Percentiles rank a stretch among this genome's conserved stretches.
phyloP scores from a whole-genome alignment of 1,140 invertebrate genomes.

The Drosophila nannoptera region DNA sequence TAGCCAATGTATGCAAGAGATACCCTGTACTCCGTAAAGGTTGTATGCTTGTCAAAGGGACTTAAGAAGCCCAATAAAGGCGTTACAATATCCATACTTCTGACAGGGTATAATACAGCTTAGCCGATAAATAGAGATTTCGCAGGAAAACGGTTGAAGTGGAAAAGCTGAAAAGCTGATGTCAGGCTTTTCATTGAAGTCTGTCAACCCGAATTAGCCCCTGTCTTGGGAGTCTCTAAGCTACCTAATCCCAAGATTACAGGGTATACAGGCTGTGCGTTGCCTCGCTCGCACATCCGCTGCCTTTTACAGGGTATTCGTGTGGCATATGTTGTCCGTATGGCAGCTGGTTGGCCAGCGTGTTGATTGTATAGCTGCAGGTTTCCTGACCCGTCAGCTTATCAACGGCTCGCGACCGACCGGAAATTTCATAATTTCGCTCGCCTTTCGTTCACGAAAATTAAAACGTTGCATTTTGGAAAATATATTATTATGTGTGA shows the following conservation, averaged over 20 bases:
- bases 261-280: not conserved
- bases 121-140: no score
- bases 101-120: no score
- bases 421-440: constrained; percentile 70
- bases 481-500: constrained; percentile 70
- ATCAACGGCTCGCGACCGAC: constrained; percentile 35
- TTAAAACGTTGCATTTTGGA: constrained; percentile 69
- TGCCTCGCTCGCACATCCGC: not conserved
- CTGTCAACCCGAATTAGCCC: no score
- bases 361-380: constrained; percentile 20
- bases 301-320: not conserved
- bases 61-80: no score
- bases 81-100: no score
- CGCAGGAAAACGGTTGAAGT: no score
- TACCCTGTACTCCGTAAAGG: not conserved
- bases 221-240: no score
- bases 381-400: constrained; percentile 33
- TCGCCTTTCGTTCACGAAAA: constrained; percentile 46
- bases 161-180: no score
- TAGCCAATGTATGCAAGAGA: not conserved
- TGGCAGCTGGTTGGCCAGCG: not conserved
- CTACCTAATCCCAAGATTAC: not conserved
- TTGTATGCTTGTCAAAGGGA: not conserved
- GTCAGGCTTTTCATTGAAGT: no score
- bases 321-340: not conserved